A percentile compares a stretch with the other conserved stretches of the same genome.
These are phyloP conservation scores for Philereme vetulata DNA, from an alignment of 2,888 invertebrate species.

Conservation along the genomic window DNA sequence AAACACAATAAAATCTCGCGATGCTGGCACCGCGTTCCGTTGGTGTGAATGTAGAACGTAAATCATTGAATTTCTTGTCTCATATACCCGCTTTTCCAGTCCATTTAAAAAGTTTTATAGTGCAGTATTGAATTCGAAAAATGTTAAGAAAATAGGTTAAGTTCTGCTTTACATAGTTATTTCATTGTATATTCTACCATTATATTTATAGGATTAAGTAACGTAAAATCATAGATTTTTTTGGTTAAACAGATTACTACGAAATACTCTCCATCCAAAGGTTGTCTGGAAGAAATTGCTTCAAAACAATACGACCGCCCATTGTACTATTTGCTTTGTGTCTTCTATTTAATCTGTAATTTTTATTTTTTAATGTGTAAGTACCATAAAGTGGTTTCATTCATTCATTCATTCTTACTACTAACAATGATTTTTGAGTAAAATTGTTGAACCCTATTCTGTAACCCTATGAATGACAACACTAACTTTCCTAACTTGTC, in stretches of 20 bases:
- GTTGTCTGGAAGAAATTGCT: no score
- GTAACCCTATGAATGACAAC: slow-evolving; percentile 8
- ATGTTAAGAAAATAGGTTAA: slow-evolving; percentile 9
- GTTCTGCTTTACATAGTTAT: neutral
- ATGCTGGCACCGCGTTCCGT: slow-evolving; percentile 47
- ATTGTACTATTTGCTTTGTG: no score
- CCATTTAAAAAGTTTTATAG: slow-evolving; percentile 27
- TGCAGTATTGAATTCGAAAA: slow-evolving; percentile 31
- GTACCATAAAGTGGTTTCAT: no score
- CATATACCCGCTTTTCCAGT: slow-evolving; percentile 41
- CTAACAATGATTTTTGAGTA: neutral
- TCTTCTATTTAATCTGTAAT: no score
- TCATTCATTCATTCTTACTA: no score
- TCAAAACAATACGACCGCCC: no score
- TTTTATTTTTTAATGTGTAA: no score
- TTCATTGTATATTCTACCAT: neutral
- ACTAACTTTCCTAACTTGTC: no score
- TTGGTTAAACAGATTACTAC: neutral
- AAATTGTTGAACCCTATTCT: slow-evolving; percentile 1
- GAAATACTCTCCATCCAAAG: no score
- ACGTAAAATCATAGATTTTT: neutral
- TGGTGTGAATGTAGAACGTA: slow-evolving; percentile 47
- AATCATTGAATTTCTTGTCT: slow-evolving; percentile 61
- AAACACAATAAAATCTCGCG: slow-evolving; percentile 47
- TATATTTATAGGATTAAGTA: neutral